phyloP scores from a whole-genome alignment of 2,888 invertebrate species.

The Ennomos fuscantarius region DNA sequence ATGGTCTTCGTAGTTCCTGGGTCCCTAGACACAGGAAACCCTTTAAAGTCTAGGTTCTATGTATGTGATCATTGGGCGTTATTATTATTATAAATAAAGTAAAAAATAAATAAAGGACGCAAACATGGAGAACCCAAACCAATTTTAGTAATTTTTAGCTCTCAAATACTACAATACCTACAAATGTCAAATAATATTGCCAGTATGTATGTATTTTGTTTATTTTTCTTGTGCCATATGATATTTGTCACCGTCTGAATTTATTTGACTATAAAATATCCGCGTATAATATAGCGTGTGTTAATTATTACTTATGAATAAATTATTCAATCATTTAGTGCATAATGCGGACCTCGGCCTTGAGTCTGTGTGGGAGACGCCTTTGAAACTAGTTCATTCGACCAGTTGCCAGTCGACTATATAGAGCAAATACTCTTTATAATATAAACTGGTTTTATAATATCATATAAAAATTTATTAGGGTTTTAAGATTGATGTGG shows the following conservation, averaged over 20 bases:
- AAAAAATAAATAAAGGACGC: too few relatives aligned
- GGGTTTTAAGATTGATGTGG: constrained; percentile 28
- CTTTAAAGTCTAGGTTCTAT: too few relatives aligned
- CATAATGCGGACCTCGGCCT: constrained; percentile 44
- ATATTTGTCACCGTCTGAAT: constrained; percentile 25
- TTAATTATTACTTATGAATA: constrained; percentile 32
- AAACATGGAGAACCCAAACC: too few relatives aligned
- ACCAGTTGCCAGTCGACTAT: constrained; percentile 40
- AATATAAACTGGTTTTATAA: constrained; percentile 31
- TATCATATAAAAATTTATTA: constrained; percentile 18
- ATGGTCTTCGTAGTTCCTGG: too few relatives aligned
- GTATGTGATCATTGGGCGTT: too few relatives aligned
- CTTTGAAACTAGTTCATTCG: constrained; percentile 47
- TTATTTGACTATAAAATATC: constrained; percentile 19
- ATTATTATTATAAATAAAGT: too few relatives aligned
- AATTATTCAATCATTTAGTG: constrained; percentile 38
- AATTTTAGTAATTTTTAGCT: too few relatives aligned
- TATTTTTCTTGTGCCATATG: constrained; percentile 25
- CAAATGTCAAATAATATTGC: too few relatives aligned
- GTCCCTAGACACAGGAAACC: too few relatives aligned
- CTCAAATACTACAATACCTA: too few relatives aligned
- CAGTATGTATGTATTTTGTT: constrained; percentile 9
- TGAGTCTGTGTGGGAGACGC: constrained; percentile 38
- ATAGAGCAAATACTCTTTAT: constrained; percentile 28
- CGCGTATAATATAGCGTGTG: constrained; percentile 2